A percentile compares a stretch with the other conserved stretches of the same genome.
Evolutionary conservation across 2,797 vertebrate species (phyloP).

Genomic region (Sebastes umbrosus): DNA sequence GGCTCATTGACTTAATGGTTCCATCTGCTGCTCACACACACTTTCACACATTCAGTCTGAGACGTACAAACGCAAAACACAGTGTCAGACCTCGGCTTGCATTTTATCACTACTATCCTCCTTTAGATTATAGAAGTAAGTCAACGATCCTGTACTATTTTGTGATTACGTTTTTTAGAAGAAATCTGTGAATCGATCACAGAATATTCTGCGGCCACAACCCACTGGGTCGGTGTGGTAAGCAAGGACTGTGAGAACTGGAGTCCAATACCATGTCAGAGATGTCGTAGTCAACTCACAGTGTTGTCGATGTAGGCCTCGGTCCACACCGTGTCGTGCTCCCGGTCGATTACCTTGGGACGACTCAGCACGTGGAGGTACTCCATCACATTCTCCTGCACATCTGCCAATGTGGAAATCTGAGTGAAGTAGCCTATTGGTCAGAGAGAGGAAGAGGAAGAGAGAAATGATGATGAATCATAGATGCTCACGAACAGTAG

Average conservation of each 20-base stretch:
- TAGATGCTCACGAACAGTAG: neutral
- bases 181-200: neutral
- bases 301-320: constrained; percentile 98
- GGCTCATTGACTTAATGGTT: constrained; percentile 92
- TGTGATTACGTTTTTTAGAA: neutral
- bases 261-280: neutral
- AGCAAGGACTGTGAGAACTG: neutral
- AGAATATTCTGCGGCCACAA: neutral
- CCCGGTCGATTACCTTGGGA: constrained; percentile 98
- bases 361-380: constrained; percentile 98
- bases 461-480: neutral
- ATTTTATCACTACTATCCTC: neutral
- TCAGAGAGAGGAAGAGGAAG: neutral
- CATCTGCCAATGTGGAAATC: constrained; percentile 97
- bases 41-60: constrained; percentile 34
- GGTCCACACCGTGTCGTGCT: constrained; percentile 97
- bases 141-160: neutral
- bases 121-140: neutral
- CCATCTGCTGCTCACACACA: constrained; percentile 85
- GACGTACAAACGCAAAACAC: constrained; percentile 32
- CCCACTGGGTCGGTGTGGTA: neutral
- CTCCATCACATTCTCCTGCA: constrained; percentile 99
- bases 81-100: constrained; percentile 6
- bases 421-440: constrained; percentile 95
- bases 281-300: constrained; percentile 83